Base-by-base conservation (phyloP, 1,140 invertebrate species). In the Lepidostoma basale region DNA sequence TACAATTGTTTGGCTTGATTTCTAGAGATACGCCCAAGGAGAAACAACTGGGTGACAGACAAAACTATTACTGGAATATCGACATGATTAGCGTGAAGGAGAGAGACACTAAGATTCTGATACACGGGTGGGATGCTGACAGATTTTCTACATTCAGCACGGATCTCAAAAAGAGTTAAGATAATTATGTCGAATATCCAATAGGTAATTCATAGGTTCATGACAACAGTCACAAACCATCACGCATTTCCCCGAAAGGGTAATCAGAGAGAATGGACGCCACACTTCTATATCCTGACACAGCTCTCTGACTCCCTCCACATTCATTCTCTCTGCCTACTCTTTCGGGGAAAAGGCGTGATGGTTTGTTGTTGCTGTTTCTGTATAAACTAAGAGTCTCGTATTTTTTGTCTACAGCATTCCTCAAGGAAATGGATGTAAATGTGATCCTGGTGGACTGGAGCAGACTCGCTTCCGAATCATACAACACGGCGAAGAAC, bases 381-480 rank as follows among this genome's bases (percentile, higher is more conserved):
- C 14, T 36, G 10, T 2, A 36, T 12, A 36, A 12, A 36, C 14
- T 12, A 12, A 36, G 14, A 12, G 33, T 6, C 33, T 36, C 33
- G 33, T 36, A 9, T 12, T 45, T 18, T 49, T 26, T 6, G 1
- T 49, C 68, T 70, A 18, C 74, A 64, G 84, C 80, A 0, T 84
- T 82, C 47, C 72, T 86, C 1, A 70, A 70, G 0, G 74, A 76
- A 3, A 78, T 75, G 4, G 79, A 84, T 42, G 79, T 76, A 28
- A 88, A 88, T 52, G 78, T 88, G 3, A 85, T 88, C 36, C 79
- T 84, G 0, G 77, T 87, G 0, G 85, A 87, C 67, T 87, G 86
- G 84, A 75, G 75, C 2, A 16, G 8, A 1, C 78, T 81, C n/a
- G 79, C 84, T 2, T 69, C 69, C 1, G 76, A 74, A 0, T 39